Percentiles rank a stretch among this genome's conserved stretches.
phyloP scores from a whole-genome alignment of 2,888 invertebrate species.

The Drosophila kokeensis region DNA sequence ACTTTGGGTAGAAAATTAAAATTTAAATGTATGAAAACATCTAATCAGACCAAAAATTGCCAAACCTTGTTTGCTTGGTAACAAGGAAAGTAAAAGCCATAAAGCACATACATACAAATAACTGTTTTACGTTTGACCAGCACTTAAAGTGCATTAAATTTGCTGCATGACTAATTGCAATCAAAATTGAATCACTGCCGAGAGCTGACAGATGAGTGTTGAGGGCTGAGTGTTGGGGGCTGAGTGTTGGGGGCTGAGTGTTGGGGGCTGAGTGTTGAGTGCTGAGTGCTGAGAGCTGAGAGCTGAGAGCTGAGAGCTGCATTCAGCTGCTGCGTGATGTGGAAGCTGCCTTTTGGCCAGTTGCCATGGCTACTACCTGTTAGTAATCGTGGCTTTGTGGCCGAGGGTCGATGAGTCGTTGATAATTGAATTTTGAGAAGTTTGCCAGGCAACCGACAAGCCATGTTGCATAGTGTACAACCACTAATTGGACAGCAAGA shows the following conservation, averaged over 20 bases:
- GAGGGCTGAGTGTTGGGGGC: not conserved
- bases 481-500: constrained; percentile 14
- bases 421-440: not conserved
- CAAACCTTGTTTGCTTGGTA: not conserved
- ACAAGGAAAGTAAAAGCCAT: not conserved
- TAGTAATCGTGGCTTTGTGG: not conserved
- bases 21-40: not conserved
- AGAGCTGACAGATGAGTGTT: not conserved
- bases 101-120: not conserved
- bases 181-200: not conserved
- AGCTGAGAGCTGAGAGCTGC: not conserved
- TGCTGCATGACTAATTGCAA: constrained; percentile 37
- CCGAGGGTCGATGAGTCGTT: not conserved
- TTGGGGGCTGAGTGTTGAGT: not conserved
- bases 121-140: constrained; percentile 8
- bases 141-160: constrained; percentile 8
- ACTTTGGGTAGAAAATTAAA: not conserved
- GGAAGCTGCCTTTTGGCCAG: not conserved
- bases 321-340: not conserved
- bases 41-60: not conserved
- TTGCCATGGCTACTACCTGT: not conserved
- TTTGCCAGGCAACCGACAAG: not conserved
- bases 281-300: not conserved
- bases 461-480: constrained; percentile 4
- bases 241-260: not conserved